These are phyloP conservation scores for Adelphocoris suturalis DNA, from an alignment of 2,888 invertebrate genomes.

Conservation along the genomic window DNA sequence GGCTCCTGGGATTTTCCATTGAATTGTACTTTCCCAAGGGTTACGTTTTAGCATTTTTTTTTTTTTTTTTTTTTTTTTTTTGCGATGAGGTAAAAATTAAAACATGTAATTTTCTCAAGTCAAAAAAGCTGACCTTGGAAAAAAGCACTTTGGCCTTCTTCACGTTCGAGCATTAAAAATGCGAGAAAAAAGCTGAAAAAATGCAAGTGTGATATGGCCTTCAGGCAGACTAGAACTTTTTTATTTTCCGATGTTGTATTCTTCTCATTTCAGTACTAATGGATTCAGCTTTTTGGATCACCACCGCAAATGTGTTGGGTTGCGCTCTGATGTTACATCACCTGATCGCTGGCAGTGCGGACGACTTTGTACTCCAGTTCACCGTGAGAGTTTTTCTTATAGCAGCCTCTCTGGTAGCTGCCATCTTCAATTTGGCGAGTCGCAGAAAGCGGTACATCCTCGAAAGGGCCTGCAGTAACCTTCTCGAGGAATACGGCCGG, in stretches of 20 bases:
- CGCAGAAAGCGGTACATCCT: neutral
- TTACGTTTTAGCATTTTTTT: too few relatives aligned
- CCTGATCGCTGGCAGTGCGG: neutral
- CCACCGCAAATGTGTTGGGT: neutral
- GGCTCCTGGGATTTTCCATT: too few relatives aligned
- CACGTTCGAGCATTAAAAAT: too few relatives aligned
- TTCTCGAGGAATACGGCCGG: neutral
- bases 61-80: too few relatives aligned
- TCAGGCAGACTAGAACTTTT: too few relatives aligned
- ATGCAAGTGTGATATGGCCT: too few relatives aligned
- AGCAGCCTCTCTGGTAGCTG: neutral
- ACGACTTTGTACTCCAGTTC: neutral
- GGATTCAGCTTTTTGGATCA: conserved; percentile 36
- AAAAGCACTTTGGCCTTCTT: too few relatives aligned
- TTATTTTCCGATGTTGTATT: neutral
- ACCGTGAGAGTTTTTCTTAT: neutral
- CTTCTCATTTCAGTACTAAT: neutral
- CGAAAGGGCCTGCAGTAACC: neutral
- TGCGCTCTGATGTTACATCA: neutral
- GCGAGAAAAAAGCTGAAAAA: too few relatives aligned
- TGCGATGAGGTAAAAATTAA: too few relatives aligned
- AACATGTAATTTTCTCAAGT: too few relatives aligned
- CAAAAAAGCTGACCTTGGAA: too few relatives aligned
- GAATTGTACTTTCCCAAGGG: too few relatives aligned
- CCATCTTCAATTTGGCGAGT: neutral